Evolutionary conservation across 2,888 invertebrate genomes (phyloP), one percentile per base, ranked within the genome.

Genomic region (Exephanes ischioxanthus): DNA sequence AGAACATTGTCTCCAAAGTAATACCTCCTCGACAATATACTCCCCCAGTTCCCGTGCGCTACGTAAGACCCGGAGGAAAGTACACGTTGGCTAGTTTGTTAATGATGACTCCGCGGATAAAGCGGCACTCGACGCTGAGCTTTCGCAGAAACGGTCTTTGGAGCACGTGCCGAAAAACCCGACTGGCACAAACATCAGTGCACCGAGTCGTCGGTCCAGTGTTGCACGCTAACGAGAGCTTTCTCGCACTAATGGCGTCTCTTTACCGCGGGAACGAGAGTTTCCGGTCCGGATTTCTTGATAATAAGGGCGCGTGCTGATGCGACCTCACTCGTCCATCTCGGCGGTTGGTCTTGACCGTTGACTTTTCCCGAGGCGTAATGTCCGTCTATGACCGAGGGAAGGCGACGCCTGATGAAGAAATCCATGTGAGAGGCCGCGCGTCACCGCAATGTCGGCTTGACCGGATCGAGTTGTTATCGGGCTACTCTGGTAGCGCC

Each of bases 231-330:
- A 67, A 67, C 66, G 66, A 67, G 66, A 37, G 41, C 16, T 30
- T 67, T 67, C 66, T 67, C 37, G 66, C 37, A 3, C 66, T 67
- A 67, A 67, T 67, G 66, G 66, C 66, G 66, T 41, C 66, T 41
- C 66, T 67, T 67, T 67, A 41, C 19, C 37, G 37, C 37, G 41
- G 19, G 66, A 67, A 37, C n/a, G 66, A 3, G 66, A 41, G 7
- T 58, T 58, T 58, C 58, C 19, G 41, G 41, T n/a, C 1, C 41
- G 66, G 66, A 37, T 14, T 66, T 26, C 66, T 66, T 66, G 66
- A 66, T 67, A 67, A 67, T 41, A 67, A 67, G 66, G 66, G 66
- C 66, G 66, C 41, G 66, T 67, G 66, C 66, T 41, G 19, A n/a
- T 41, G n/a, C n/a, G 4, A 14, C 37, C 41, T 67, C n/a, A n/a